Base-by-base conservation (phyloP, 2,113 vertebrate genomes). In the Oxygymnocypris stewartii region DNA sequence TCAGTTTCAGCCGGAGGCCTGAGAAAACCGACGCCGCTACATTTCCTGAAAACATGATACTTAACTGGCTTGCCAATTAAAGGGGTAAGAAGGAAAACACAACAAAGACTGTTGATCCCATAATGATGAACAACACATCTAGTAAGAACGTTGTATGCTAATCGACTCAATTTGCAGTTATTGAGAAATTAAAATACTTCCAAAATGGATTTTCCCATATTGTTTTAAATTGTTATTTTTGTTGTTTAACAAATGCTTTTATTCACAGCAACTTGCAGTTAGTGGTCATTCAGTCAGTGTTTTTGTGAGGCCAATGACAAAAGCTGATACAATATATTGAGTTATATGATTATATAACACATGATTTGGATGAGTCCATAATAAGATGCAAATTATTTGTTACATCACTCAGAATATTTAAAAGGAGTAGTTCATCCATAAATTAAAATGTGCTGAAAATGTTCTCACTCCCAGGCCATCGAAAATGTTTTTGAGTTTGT, bases 21-120 rank as follows among this genome's bases (percentile, higher is more conserved):
- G 57, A 20, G 54, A 44, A 11, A 51, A 54, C 57, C 40, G 7
- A 4, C 78, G 31, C 69, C 2, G 10, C 28, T 65, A 8, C 79
- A 49, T n/a, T 78, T 88, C 37, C 84, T 61, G 37, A 86, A n/a
- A 79, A 85, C 4, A 78, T 23, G 54, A 69, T 16, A 81, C 49
- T 78, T 16, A n/a, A 63, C 37, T 12, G 69, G 4, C n/a, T n/a
- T n/a, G n/a, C 37, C 69, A 42, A 6, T 42, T 73, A 42, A 73
- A 42, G 69, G 37, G 69, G 4, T 1, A n/a, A 12, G 4, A 1
- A 73, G 10, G 9, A 42, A 40, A 42, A 73, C 0, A 23, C 40
- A 73, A 23, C 57, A 61, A n/a, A n/a, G 6, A 59, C 54, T 8
- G 35, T 16, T 13, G 65, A 28, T 28, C 11, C 13, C 13, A 25